Percentiles rank a stretch among this genome's conserved stretches.
phyloP scores from a whole-genome alignment of 2,797 vertebrate genomes.

The Ptychadena robeensis region DNA sequence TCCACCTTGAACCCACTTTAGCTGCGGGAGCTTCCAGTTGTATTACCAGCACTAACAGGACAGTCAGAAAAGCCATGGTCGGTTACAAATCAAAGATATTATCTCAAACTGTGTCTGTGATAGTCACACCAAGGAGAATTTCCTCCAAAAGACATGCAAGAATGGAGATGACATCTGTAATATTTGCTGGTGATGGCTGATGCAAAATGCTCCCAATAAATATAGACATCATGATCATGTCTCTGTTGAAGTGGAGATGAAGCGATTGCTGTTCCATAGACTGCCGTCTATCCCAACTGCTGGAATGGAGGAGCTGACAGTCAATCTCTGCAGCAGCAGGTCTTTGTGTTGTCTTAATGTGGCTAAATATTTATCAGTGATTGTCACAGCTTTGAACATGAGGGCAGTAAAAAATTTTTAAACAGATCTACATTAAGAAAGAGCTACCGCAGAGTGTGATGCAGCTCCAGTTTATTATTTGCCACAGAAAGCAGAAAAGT shows the following conservation, averaged over 20 bases:
- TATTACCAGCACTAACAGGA: constrained; percentile 72
- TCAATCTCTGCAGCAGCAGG: constrained; percentile 64
- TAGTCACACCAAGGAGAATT: constrained; percentile 69
- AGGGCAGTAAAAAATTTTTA: constrained; percentile 64
- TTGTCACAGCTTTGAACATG: constrained; percentile 66
- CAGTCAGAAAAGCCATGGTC: constrained; percentile 80
- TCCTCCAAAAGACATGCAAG: constrained; percentile 61
- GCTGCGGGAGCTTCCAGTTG: constrained; percentile 74
- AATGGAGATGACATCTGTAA: constrained; percentile 64
- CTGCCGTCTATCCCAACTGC: constrained; percentile 26
- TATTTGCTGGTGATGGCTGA: constrained; percentile 4
- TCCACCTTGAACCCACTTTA: constrained; percentile 91
- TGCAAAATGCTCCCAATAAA: constrained; percentile 25
- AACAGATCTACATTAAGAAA: constrained; percentile 63
- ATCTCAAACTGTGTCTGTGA: constrained; percentile 64
- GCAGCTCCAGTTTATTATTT: not conserved
- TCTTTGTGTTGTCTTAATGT: constrained; percentile 69
- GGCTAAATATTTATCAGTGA: constrained; percentile 75
- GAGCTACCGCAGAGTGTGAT: not conserved
- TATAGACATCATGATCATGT: constrained; percentile 32
- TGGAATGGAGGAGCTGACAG: constrained; percentile 65
- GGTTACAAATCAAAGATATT: constrained; percentile 62
- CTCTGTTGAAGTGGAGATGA: constrained; percentile 23
- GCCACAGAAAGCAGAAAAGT: not conserved
- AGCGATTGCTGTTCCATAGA: constrained; percentile 44